These are phyloP conservation scores for Chunga burmeisteri DNA, from an alignment of 2,113 vertebrate species.

Conservation along the genomic window DNA sequence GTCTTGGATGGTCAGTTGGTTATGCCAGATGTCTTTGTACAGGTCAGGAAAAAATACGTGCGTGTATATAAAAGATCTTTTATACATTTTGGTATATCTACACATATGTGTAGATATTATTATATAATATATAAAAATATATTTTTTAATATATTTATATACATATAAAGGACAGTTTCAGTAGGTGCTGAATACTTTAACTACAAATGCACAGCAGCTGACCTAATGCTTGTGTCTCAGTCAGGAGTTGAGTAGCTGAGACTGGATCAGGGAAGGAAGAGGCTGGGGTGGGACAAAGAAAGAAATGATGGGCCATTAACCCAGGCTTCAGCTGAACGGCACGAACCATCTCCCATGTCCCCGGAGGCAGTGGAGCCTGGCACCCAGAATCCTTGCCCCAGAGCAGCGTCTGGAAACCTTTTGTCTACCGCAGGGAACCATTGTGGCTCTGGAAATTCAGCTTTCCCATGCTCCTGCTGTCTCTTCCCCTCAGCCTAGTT, in stretches of 20 bases:
- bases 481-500: background rate
- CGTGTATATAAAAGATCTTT: background rate
- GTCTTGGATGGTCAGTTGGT: too few relatives aligned
- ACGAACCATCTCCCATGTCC: background rate
- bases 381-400: background rate
- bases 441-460: accelerated
- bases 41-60: background rate
- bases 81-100: background rate
- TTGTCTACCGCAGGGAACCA: background rate
- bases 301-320: background rate
- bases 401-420: background rate
- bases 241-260: background rate
- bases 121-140: too few relatives aligned
- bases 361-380: accelerated
- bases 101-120: too few relatives aligned
- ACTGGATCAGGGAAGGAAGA: background rate
- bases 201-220: background rate
- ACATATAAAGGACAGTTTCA: background rate
- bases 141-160: too few relatives aligned
- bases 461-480: background rate
- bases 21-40: background rate
- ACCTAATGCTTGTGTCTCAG: background rate
- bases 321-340: background rate
- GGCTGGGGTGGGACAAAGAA: background rate
- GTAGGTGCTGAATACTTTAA: background rate